Evolutionary conservation across 1,140 invertebrate species (phyloP).

Genomic region (Macrotrachela quadricornifera): DNA sequence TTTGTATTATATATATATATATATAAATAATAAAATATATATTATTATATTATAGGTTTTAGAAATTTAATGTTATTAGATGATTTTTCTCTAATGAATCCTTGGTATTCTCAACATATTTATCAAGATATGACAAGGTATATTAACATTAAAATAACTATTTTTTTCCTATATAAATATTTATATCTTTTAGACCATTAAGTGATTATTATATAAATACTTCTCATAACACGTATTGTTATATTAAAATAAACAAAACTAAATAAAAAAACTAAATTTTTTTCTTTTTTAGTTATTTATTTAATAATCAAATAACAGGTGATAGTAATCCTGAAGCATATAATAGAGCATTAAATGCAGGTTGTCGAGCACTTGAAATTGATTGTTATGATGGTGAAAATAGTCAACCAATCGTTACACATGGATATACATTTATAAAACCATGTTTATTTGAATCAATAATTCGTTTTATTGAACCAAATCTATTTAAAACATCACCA

Average conservation of each 20-base stretch:
- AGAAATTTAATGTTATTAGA: too few relatives aligned
- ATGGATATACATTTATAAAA: slow-evolving; percentile 71
- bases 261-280: too few relatives aligned
- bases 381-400: slow-evolving; percentile 81
- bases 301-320: slow-evolving; percentile 73
- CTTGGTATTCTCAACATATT: too few relatives aligned
- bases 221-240: slow-evolving; percentile 70
- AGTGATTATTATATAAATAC: slow-evolving; percentile 86
- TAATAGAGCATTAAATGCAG: slow-evolving; percentile 44
- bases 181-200: slow-evolving; percentile 36
- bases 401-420: slow-evolving; percentile 65
- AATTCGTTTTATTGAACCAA: slow-evolving; percentile 69
- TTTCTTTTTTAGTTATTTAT: slow-evolving; percentile 59
- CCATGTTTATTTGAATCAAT: slow-evolving; percentile 69
- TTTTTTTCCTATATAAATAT: too few relatives aligned
- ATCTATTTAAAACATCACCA: slow-evolving; percentile 66
- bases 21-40: too few relatives aligned
- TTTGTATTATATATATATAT: too few relatives aligned
- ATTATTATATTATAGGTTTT: too few relatives aligned
- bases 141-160: too few relatives aligned
- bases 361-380: slow-evolving; percentile 56
- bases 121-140: too few relatives aligned
- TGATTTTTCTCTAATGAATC: too few relatives aligned
- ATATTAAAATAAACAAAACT: too few relatives aligned
- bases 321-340: slow-evolving; percentile 78